phyloP scores from a whole-genome alignment of 2,888 invertebrate species.

The Oasisia sp. region DNA sequence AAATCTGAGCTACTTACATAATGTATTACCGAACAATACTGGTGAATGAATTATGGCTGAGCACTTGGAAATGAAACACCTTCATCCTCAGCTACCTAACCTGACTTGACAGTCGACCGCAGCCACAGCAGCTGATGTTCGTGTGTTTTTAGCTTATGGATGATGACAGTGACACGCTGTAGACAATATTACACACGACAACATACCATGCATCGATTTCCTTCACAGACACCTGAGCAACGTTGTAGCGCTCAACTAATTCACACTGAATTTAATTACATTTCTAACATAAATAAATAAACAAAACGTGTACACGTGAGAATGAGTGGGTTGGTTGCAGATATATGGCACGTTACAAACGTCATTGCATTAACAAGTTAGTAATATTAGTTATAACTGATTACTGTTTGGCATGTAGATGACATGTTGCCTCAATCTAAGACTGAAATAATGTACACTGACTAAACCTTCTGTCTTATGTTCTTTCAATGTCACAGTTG shows the following conservation, averaged over 20 bases:
- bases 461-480: neutral
- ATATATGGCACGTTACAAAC: too few species aligned
- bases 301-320: too few species aligned
- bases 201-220: neutral
- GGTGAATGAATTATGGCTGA: neutral
- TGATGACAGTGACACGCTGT: neutral
- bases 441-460: neutral
- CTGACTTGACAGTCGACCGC: neutral
- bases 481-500: neutral
- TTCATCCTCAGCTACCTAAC: neutral
- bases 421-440: neutral
- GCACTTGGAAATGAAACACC: neutral
- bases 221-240: neutral
- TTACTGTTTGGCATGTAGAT: neutral
- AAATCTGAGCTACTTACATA: neutral
- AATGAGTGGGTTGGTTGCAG: too few species aligned
- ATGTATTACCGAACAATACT: neutral
- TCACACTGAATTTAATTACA: neutral
- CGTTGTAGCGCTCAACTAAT: neutral
- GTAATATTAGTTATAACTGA: neutral
- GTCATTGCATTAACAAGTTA: too few species aligned
- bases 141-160: neutral
- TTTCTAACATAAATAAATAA: neutral
- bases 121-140: neutral
- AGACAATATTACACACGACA: neutral